Base-by-base conservation (phyloP, 2,797 vertebrate species). In the Melanotaenia boesemani region DNA sequence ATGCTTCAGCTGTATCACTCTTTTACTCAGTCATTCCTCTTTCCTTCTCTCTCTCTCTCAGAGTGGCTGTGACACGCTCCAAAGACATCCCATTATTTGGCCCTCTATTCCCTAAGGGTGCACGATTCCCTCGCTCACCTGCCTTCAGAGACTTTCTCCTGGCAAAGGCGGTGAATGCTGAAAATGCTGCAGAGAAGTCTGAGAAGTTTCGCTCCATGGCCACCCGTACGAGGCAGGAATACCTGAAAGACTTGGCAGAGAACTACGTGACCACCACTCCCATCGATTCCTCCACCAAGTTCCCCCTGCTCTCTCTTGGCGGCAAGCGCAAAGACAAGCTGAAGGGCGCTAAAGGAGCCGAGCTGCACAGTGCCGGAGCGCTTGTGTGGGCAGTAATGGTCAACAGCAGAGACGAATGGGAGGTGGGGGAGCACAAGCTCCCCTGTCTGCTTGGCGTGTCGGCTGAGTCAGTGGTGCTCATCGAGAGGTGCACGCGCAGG, bases 121-220 rank as follows among this genome's bases (percentile, higher is more conserved):
- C 95, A 2, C 92, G 90, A 20, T 98, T 98, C 77, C 83, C 87
- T 0, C 93, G 94, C 65, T 95, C 95, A 0, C 77, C 91, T 0
- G 96, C 95, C 55, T 96, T 98, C 82, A 93, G 97, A 15, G 96
- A 97, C 86, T 97, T 97, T 84, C 92, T 98, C 63, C 92, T 98
- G 46, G 97, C 97, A 63, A 98, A 98, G 81, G 97, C 95, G 1
- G 94, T 98, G 79, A 97, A 97, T 0, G 97, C 96, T 0, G 97
- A 98, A 88, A 97, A 98, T 12, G 97, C 95, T 0, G 96, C 97
- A 0, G 96, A 96, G 78, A 97, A 97, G 57, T 95, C 96, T 0
- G 96, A 97, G 82, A 97, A 98, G 92, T 97, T 98, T 83, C 95
- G 95, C 36, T 96, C 97, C 59, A 98, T 98, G 97, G 97, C 97